phyloP scores from a whole-genome alignment of 2,113 vertebrate genomes.

The Benitochromis conjunctus region DNA sequence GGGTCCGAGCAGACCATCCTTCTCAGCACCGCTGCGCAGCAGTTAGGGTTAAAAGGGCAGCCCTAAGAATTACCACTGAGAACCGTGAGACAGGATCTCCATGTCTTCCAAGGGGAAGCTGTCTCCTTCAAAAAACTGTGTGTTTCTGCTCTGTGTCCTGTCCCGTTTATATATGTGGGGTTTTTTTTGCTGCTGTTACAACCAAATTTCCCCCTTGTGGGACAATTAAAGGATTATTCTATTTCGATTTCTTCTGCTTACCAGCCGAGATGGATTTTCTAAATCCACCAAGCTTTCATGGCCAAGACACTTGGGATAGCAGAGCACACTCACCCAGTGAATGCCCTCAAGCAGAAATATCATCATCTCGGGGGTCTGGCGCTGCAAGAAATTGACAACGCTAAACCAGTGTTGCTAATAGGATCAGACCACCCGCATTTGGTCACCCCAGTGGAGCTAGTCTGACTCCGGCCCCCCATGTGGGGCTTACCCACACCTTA shows the following conservation, averaged over 20 bases:
- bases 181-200: no score
- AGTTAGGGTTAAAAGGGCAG: neutral
- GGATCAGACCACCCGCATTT: fast-evolving
- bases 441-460: neutral
- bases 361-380: neutral
- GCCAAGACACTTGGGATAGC: neutral
- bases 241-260: neutral
- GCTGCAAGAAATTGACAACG: neutral
- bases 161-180: no score
- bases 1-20: neutral
- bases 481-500: no score
- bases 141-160: no score
- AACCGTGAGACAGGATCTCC: neutral
- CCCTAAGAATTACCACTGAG: neutral
- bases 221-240: no score
- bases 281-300: neutral
- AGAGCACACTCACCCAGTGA: fast-evolving
- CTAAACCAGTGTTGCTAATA: neutral
- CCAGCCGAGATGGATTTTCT: fast-evolving
- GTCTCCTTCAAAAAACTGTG: neutral
- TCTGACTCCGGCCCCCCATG: fast-evolving
- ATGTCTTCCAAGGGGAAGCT: fast-evolving
- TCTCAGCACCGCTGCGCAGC: fast-evolving
- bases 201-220: no score
- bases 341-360: neutral